Evolutionary conservation across 2,113 vertebrate species (phyloP).

Genomic region (Nanorana parkeri): DNA sequence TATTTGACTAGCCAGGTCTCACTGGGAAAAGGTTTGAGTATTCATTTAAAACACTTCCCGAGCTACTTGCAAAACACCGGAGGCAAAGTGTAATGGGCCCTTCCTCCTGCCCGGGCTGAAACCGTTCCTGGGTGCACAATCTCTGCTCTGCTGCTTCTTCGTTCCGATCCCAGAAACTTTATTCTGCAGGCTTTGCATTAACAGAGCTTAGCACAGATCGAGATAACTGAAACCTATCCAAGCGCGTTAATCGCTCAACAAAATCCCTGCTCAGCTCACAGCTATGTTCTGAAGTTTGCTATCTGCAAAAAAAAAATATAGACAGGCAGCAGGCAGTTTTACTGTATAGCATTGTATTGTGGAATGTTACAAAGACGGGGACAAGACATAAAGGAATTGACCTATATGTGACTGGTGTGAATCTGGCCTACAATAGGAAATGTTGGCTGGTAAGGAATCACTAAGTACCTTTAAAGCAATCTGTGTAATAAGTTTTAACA

Average conservation of each 20-base stretch:
- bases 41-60: constrained; percentile 46
- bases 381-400: neutral
- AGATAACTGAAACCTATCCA: constrained; percentile 53
- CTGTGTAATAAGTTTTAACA: neutral
- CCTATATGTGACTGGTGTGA: neutral
- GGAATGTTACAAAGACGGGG: neutral
- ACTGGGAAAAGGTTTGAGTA: constrained; percentile 35
- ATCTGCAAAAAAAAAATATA: constrained; percentile 55
- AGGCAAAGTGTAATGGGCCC: constrained; percentile 48
- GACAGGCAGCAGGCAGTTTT: constrained; percentile 4
- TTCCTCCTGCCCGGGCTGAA: constrained; percentile 16
- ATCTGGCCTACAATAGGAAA: neutral
- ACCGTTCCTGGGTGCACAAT: neutral
- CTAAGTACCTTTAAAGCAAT: neutral
- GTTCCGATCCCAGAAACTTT: constrained; percentile 12
- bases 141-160: constrained; percentile 1
- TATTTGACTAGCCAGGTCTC: constrained; percentile 37
- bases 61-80: constrained; percentile 27
- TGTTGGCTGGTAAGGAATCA: neutral
- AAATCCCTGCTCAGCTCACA: constrained; percentile 23
- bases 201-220: constrained; percentile 38
- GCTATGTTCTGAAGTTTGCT: constrained; percentile 47
- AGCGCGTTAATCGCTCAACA: constrained; percentile 5
- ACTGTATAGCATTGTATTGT: constrained; percentile 4
- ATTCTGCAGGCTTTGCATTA: constrained; percentile 47